Base-by-base conservation (phyloP, 2,888 invertebrate species). In the Eumerus sabulonum region DNA sequence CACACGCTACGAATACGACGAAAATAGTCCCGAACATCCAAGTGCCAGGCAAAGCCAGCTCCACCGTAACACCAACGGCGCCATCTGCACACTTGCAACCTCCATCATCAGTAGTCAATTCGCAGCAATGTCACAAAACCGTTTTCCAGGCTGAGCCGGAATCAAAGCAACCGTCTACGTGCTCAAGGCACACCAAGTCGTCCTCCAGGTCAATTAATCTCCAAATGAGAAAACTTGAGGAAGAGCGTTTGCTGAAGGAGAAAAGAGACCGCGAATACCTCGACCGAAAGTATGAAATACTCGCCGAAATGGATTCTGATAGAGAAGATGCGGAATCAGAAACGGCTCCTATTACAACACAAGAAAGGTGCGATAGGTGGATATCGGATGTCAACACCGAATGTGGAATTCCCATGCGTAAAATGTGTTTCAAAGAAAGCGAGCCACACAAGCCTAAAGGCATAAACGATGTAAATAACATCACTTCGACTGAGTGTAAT, bases 251-350 rank as follows among this genome's bases (percentile, higher is more conserved):
- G 11, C 45, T 54, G 42, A 19, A 64, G 38, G 40, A 56, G 35
- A 48, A 66, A 40, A 54, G 66, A 56, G 47, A 56, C 45, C 40
- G 48, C 5, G 47, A 66, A 7, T 40, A 48, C 40, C 36, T 56
- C 11, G 19, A 48, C 1, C 42, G n/a, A 66, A 66, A 56, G 14
- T 66, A 40, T 11, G 14, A 66, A 14, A 48, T 56, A 13, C 66
- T 66, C n/a, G 56, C 19, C 13, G 47, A 66, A 9, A 47, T 47
- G 9, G 19, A 13, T 5, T 54, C 51, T 13, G 50, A 60, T n/a
- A 16, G 13, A 11, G 50, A 50, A 7, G 63, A 36, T 27, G n/a
- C n/a, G n/a, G n/a, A n/a, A n/a, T n/a, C n/a, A n/a, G n/a, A n/a
- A n/a, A n/a, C n/a, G n/a, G n/a, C n/a, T n/a, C n/a, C n/a, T n/a